Evolutionary conservation across 1,140 invertebrate species (phyloP).

Genomic region (Drosophila oshimai): DNA sequence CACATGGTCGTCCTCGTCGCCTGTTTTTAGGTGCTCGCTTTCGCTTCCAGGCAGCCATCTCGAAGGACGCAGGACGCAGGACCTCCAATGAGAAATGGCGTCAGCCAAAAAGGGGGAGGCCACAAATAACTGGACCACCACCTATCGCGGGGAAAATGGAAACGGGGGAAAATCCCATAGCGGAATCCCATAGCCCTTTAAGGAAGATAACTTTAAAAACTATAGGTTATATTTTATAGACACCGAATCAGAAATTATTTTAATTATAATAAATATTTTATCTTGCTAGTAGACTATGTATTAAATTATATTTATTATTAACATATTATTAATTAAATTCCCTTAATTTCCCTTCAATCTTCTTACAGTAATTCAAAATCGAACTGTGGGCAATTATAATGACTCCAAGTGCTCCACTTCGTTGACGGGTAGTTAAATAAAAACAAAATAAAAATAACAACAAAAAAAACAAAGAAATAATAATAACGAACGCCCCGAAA

Average conservation of each 20-base stretch:
- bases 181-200: constrained; percentile 1
- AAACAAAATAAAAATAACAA: constrained; percentile 40
- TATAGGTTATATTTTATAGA: no score
- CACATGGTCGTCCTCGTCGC: constrained; percentile 51
- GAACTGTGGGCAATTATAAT: constrained; percentile 21
- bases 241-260: no score
- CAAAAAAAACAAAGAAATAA: constrained; percentile 6
- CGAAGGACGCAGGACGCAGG: neutral
- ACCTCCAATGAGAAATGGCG: constrained; percentile 70
- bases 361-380: neutral
- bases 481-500: constrained; percentile 45
- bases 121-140: constrained; percentile 51
- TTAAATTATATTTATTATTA: no score
- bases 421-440: constrained; percentile 62
- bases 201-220: no score
- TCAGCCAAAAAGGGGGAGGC: no score
- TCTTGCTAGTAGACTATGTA: no score
- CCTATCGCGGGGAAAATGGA: neutral
- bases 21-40: constrained; percentile 69
- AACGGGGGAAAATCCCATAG: no score
- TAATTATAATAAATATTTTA: neutral
- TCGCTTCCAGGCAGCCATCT: no score
- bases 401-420: constrained; percentile 63
- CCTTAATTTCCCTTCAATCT: neutral
- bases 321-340: neutral